Evolutionary conservation across 2,797 vertebrate species (phyloP).

Genomic region (Scomberomorus guttatus): DNA sequence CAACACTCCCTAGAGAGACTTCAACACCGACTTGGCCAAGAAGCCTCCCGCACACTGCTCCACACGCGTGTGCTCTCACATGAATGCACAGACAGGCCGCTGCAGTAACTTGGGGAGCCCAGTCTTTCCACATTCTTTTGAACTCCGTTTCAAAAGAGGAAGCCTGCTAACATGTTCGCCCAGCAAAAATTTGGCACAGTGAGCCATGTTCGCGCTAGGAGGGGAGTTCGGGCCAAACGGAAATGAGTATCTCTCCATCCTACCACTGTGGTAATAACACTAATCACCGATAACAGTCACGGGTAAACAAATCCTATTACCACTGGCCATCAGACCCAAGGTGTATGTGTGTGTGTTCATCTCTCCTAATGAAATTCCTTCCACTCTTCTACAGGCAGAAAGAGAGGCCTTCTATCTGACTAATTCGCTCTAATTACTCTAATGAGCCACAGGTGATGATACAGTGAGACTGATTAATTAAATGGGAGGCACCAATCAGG

Average conservation of each 20-base stretch:
- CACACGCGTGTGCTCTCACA: constrained; percentile 79
- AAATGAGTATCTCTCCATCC: constrained; percentile 57
- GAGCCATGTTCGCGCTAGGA: constrained; percentile 53
- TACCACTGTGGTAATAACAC: constrained; percentile 62
- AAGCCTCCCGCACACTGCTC: constrained; percentile 77
- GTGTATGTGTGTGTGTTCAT: constrained; percentile 65
- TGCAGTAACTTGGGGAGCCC: constrained; percentile 76
- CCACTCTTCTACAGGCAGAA: constrained; percentile 76
- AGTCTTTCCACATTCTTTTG: constrained; percentile 80
- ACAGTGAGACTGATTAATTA: constrained; percentile 85
- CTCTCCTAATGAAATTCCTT: constrained; percentile 79
- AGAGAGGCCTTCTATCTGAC: constrained; percentile 79
- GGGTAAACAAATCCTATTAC: constrained; percentile 80
- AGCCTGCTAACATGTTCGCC: constrained; percentile 72
- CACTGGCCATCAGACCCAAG: constrained; percentile 69
- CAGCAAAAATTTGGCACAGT: constrained; percentile 65
- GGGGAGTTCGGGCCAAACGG: constrained; percentile 51
- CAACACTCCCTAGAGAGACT: constrained; percentile 85
- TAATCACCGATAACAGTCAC: constrained; percentile 71
- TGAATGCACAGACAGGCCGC: constrained; percentile 74
- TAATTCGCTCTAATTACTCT: constrained; percentile 84
- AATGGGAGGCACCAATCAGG: constrained; percentile 84
- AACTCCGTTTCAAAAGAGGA: constrained; percentile 68
- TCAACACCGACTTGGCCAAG: constrained; percentile 83
- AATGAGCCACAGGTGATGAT: constrained; percentile 86